Evolutionary conservation across 2,888 invertebrate species (phyloP), one percentile per base, ranked within the genome.

Genomic region (Drosophila meridiana): DNA sequence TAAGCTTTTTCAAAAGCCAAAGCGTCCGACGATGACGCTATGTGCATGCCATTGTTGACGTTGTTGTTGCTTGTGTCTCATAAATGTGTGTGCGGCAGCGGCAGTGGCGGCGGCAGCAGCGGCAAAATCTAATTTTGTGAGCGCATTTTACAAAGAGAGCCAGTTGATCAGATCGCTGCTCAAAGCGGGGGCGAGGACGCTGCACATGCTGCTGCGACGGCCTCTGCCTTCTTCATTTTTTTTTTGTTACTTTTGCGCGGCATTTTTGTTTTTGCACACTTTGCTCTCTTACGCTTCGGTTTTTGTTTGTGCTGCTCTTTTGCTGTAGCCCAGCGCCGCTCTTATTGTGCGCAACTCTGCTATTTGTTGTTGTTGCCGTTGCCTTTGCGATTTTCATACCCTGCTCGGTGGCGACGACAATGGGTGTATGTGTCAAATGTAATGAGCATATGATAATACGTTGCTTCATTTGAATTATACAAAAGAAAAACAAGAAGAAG

Each of bases 81-180:
- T 90, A 87, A 78, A 83, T 74, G 77, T 69, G 77, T 66, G 68
- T 69, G 50, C 32, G 20, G 3, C 43, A 20, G 20, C 28, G 5
- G 69, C 48, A 58, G 47, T 4, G 26, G 45, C 43, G 9, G 3
- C 43, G 2, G 71, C 48, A 58, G 60, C 67, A 70, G 72, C 72
- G 66, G 73, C 80, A 73, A 78, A 88, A 82, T 90, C 89, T 90
- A 89, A 89, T 84, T 82, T 87, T 45, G 78, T 67, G 86, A 89
- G 85, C 85, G 85, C 75, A 89, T 78, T 79, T 81, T 80, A 82
- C 78, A 83, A 73, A 82, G 83, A 76, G 77, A 80, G 78, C 57
- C 56, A 42, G 43, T 45, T 61, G 66, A 69, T 67, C 70, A 42
- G 62, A 63, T 67, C 56, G 43, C 48, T 65, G 78, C 64, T 70